Conservation (phyloP, 2,113 vertebrate species). For the Raja brachyura region DNA sequence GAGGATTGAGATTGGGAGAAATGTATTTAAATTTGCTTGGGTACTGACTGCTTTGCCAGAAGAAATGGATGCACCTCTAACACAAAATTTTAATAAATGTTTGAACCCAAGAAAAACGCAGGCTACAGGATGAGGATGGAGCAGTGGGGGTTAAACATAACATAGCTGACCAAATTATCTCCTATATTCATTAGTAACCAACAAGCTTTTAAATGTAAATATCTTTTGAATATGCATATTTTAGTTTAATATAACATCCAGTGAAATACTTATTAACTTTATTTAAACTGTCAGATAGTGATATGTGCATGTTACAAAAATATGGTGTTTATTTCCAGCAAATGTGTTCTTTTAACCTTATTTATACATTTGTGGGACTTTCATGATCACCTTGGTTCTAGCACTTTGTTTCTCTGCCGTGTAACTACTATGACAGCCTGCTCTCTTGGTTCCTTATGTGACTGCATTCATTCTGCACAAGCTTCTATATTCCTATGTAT, state of each 20-base stretch:
- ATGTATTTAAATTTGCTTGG: neutral
- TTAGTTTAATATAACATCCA: too few species aligned
- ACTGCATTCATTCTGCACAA: neutral
- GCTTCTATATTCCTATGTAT: neutral
- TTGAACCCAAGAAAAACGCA: neutral
- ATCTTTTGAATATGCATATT: too few species aligned
- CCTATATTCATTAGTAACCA: too few species aligned
- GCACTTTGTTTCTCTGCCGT: neutral
- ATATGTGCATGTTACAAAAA: neutral
- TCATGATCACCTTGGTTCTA: neutral
- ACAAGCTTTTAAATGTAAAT: too few species aligned
- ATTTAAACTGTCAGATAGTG: neutral
- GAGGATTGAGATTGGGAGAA: neutral
- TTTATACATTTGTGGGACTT: neutral
- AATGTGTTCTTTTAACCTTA: neutral
- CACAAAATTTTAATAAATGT: neutral
- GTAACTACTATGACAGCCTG: neutral
- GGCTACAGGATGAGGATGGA: neutral
- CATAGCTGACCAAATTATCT: too few species aligned
- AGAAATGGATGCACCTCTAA: too few species aligned
- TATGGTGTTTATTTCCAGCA: neutral
- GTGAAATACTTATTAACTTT: too few species aligned
- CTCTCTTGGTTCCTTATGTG: neutral
- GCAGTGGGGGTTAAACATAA: neutral
- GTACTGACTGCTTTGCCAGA: neutral